A percentile compares a stretch with the other conserved stretches of the same genome.
Evolutionary conservation across 2,888 invertebrate genomes (phyloP).

Genomic region (Taenaris catops): DNA sequence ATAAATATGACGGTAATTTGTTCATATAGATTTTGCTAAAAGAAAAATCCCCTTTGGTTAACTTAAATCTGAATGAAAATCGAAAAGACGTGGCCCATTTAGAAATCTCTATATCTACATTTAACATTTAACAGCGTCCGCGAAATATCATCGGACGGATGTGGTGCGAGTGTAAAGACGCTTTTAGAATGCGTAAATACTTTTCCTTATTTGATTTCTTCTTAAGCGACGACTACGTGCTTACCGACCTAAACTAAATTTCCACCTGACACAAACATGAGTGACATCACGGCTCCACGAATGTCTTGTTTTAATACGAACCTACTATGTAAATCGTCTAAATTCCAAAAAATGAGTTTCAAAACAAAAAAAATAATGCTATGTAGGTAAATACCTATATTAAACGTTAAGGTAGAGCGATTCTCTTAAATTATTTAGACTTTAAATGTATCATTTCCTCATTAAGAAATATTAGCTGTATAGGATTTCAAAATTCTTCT

Average conservation of each 20-base stretch:
- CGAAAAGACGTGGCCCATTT: conserved; percentile 6
- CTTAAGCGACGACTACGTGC: conserved; percentile 29
- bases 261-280: conserved; percentile 22
- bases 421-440: too few relatives aligned
- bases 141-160: conserved; percentile 22
- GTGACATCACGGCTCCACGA: conserved; percentile 33
- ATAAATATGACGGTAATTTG: too few relatives aligned
- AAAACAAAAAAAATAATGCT: too few relatives aligned
- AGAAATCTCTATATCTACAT: conserved; percentile 12
- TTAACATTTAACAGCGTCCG: conserved; percentile 11
- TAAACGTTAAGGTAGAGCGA: too few relatives aligned
- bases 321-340: conserved; percentile 16
- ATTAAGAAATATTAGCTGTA: too few relatives aligned
- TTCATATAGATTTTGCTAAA: too few relatives aligned
- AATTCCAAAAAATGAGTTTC: too few relatives aligned
- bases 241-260: conserved; percentile 24
- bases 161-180: conserved; percentile 15
- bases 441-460: too few relatives aligned
- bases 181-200: conserved; percentile 29
- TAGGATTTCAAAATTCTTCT: too few relatives aligned
- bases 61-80: conserved; percentile 5
- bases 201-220: conserved; percentile 30
- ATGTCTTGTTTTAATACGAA: conserved; percentile 27
- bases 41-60: too few relatives aligned
- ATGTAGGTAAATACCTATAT: too few relatives aligned